Base-by-base conservation (phyloP, 2,797 vertebrate species). In the Pogoniulus pusillus region DNA sequence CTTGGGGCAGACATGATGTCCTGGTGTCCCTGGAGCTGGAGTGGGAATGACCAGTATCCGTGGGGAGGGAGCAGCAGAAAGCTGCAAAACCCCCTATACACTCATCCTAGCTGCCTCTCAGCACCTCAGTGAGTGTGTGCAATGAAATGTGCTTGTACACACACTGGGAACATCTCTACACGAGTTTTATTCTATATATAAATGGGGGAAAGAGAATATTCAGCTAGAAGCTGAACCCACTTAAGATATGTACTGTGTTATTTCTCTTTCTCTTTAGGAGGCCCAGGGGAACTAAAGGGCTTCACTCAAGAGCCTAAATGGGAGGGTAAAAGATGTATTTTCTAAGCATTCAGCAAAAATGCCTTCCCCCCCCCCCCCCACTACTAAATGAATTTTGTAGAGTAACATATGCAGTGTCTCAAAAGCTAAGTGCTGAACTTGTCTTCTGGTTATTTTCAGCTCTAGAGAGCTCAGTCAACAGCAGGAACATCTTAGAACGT, bases 301-400 rank as follows among this genome's bases (percentile, higher is more conserved):
- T 43, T 85, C 45, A 19, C 32, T 39, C 18, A 65, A 62, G n/a
- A 75, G 59, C n/a, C 22, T 78, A 54, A 93, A 65, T 69, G 10
- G 30, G 53, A 29, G 53, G 53, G 16, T 54, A 24, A 66, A 53
- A 12, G n/a, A 15, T 49, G 2, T 22, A 8, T 77, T 74, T 84
- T 87, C 41, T 68, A 59, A 77, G 34, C 22, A 22, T 34, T 16
- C 32, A 30, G 43, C 30, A 49, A 74, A 86, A 89, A 30, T 15
- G 29, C 11, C 15, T 1, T 65, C 55, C 43, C 19, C 1, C 3
- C n/a, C n/a, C n/a, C n/a, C 2, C 16, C 41, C 6, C 16, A 16
- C 9, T 55, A 62, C 34, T 20, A 73, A 60, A 37, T 91, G 81
- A 49, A 9, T 81, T 8, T 32, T 1, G 0, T 23, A n/a, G n/a